Conservation (phyloP, 2,888 invertebrate genomes). For the Abrostola triplasia region DNA sequence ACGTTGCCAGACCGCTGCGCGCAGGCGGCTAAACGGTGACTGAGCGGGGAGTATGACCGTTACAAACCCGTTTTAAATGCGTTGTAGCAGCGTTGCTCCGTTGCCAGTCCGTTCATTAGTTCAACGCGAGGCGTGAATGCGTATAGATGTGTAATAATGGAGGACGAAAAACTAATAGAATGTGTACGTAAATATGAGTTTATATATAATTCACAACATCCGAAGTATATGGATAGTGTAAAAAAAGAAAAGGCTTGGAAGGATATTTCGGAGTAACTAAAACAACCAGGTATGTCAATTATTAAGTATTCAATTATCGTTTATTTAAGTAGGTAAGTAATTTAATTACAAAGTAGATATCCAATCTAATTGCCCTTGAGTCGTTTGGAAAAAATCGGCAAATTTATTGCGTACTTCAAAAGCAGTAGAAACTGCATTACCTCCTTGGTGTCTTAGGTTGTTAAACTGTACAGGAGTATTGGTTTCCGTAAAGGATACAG, state of each 20-base stretch:
- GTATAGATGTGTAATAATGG: constrained; percentile 20
- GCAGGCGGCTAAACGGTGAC: constrained; percentile 31
- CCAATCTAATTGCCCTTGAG: constrained; percentile 33
- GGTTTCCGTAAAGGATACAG: constrained; percentile 27
- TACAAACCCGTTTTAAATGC: constrained; percentile 5
- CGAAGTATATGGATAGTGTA: constrained; percentile 54
- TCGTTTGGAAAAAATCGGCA: constrained; percentile 33
- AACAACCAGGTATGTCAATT: constrained; percentile 33
- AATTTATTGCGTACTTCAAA: constrained; percentile 43
- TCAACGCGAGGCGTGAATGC: constrained; percentile 22
- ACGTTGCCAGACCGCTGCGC: too few relatives aligned
- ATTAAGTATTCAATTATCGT: constrained; percentile 16
- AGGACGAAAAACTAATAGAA: constrained; percentile 43
- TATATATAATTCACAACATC: constrained; percentile 52
- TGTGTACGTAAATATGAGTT: constrained; percentile 45
- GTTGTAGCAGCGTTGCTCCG: constrained; percentile 7
- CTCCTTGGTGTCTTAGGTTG: constrained; percentile 33
- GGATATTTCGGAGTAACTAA: constrained; percentile 29
- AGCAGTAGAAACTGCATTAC: constrained; percentile 33
- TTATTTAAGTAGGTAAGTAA: constrained; percentile 20
- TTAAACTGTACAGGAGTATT: constrained; percentile 35
- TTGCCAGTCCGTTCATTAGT: constrained; percentile 17
- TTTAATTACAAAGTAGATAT: constrained; percentile 19
- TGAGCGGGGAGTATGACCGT: constrained; percentile 31
- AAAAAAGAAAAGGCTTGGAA: constrained; percentile 49